Percentiles rank a stretch among this genome's conserved stretches.
phyloP scores from a whole-genome alignment of 2,888 invertebrate species.

The Alentia gelatinosa region DNA sequence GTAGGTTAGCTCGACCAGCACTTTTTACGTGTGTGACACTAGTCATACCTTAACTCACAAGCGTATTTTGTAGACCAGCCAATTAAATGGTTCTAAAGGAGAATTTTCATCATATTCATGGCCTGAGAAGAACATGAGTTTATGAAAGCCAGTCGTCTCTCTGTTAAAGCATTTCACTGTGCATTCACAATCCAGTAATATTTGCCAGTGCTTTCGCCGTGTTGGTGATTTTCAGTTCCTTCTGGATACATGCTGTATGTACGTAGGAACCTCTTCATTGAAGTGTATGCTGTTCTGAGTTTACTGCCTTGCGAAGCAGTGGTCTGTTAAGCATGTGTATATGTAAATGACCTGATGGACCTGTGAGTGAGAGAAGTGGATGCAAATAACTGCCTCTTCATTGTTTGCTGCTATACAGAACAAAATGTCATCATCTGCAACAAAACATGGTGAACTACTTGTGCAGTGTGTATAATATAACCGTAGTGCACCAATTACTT shows the following conservation, averaged over 20 bases:
- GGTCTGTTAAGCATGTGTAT: slow-evolving; percentile 17
- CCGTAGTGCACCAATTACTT: not conserved
- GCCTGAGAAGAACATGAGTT: no score
- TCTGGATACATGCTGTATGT: no score
- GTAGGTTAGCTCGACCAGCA: not conserved
- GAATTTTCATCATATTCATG: not conserved
- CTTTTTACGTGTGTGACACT: not conserved
- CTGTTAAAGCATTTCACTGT: not conserved
- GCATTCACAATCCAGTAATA: not conserved
- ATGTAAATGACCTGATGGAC: not conserved
- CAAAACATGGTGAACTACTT: not conserved
- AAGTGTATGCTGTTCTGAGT: not conserved
- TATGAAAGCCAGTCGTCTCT: not conserved
- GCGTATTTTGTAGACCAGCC: not conserved
- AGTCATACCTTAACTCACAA: slow-evolving; percentile 7
- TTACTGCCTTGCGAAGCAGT: not conserved
- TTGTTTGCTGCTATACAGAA: slow-evolving; percentile 26
- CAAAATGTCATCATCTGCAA: not conserved
- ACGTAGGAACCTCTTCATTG: no score
- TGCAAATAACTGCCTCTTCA: not conserved
- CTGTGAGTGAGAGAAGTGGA: not conserved
- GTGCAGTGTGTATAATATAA: not conserved
- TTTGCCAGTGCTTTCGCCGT: not conserved
- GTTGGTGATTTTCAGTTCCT: no score
- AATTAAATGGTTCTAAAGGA: not conserved